These are phyloP conservation scores for Archips xylosteana DNA, from an alignment of 2,888 invertebrate genomes.

Conservation along the genomic window DNA sequence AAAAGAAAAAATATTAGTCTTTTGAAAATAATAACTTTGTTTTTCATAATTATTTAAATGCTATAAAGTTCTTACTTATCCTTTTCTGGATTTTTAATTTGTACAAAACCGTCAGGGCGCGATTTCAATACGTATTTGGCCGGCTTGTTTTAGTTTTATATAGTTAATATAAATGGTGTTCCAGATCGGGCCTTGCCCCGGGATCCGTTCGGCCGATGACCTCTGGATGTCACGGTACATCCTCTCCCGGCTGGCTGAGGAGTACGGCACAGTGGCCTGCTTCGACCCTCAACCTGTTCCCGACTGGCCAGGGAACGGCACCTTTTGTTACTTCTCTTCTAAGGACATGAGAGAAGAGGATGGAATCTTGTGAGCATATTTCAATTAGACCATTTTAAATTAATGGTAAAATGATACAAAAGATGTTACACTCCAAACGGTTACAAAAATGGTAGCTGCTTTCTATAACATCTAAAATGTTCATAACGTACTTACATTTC, in stretches of 20 bases:
- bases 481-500: no score
- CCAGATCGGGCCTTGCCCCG: slow-evolving; percentile 95
- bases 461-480: no score
- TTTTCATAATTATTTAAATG: no score
- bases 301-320: slow-evolving; percentile 96
- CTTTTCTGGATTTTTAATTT: no score
- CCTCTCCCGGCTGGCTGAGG: slow-evolving; percentile 93
- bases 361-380: slow-evolving; percentile 86
- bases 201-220: slow-evolving; percentile 93
- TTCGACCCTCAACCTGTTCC: slow-evolving; percentile 90
- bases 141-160: not conserved
- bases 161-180: not conserved
- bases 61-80: no score
- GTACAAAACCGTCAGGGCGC: no score
- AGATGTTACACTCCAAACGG: no score
- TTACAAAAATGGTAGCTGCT: no score
- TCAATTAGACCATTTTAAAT: not conserved
- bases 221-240: slow-evolving; percentile 95
- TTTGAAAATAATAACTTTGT: no score
- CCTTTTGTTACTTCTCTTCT: slow-evolving; percentile 96
- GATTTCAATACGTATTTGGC: no score
- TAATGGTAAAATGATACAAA: not conserved
- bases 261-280: slow-evolving; percentile 90
- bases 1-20: no score
- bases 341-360: slow-evolving; percentile 93